These are phyloP conservation scores for Diglossa cyanea DNA, from an alignment of 2,797 vertebrate genomes.

Conservation along the genomic window DNA sequence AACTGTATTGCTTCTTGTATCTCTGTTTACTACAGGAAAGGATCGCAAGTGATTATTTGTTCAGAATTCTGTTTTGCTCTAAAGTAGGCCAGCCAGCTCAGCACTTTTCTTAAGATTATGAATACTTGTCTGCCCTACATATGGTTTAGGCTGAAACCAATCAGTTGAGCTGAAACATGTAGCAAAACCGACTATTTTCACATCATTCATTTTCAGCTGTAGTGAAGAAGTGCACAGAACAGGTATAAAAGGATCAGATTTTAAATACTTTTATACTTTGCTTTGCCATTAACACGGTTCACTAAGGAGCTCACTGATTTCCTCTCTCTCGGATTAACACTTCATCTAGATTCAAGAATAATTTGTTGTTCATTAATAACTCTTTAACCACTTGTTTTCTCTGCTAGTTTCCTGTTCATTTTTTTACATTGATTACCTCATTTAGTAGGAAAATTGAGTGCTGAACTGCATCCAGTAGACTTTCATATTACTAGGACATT, in stretches of 20 bases:
- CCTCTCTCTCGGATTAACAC: not conserved
- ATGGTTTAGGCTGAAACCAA: constrained; percentile 18
- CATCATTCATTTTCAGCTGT: not conserved
- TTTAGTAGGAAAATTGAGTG: not conserved
- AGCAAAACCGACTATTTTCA: not conserved
- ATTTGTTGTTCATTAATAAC: not conserved
- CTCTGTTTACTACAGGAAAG: not conserved
- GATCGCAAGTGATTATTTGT: constrained; percentile 31
- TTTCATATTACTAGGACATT: not conserved
- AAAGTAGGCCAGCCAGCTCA: constrained; percentile 58
- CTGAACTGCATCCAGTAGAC: not conserved
- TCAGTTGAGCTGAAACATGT: not conserved
- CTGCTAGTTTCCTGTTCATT: not conserved
- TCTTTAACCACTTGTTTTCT: not conserved
- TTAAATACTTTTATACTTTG: not conserved
- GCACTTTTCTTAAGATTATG: constrained; percentile 55
- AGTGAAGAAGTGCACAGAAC: not conserved
- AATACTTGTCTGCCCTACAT: constrained; percentile 62
- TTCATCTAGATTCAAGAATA: not conserved
- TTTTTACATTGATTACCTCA: not conserved
- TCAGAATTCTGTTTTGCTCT: not conserved
- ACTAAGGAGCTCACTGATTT: not conserved
- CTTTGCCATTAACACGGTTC: not conserved
- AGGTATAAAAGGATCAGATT: not conserved
- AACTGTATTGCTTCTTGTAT: not conserved